A percentile compares a stretch with the other conserved stretches of the same genome.
phyloP scores from a whole-genome alignment of 2,888 invertebrate genomes.

The Leucania comma region DNA sequence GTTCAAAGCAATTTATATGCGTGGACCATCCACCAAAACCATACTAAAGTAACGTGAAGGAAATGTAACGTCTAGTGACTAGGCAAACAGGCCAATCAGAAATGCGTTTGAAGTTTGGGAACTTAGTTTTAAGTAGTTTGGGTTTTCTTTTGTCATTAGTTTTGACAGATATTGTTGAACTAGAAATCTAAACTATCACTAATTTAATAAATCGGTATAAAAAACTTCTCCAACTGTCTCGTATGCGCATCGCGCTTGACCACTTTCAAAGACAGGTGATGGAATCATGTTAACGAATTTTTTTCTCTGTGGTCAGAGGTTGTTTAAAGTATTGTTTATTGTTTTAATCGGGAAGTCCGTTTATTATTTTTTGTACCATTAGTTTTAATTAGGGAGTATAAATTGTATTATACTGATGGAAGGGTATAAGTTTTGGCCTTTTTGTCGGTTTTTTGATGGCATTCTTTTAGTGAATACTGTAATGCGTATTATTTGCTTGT shows the following conservation, averaged over 20 bases:
- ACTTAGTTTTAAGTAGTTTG: too few relatives aligned
- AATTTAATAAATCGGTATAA: too few relatives aligned
- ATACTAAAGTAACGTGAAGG: too few relatives aligned
- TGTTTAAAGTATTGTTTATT: conserved; percentile 63
- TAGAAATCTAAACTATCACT: too few relatives aligned
- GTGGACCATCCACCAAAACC: too few relatives aligned
- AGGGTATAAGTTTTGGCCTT: conserved; percentile 28
- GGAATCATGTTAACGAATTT: conserved; percentile 60
- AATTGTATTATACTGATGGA: conserved; percentile 48
- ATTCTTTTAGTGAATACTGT: conserved; percentile 1
- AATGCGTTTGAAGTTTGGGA: too few relatives aligned
- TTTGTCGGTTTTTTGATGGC: conserved; percentile 11
- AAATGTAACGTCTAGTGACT: too few relatives aligned
- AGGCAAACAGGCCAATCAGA: too few relatives aligned
- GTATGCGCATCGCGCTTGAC: conserved; percentile 37
- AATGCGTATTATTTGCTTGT: conserved; percentile 9
- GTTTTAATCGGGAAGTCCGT: conserved; percentile 63
- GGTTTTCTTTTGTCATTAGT: too few relatives aligned
- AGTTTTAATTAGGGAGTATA: conserved; percentile 61
- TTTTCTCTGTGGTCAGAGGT: conserved; percentile 62
- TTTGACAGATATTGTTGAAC: too few relatives aligned
- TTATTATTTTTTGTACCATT: conserved; percentile 61
- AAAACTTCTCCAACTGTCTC: conserved; percentile 13
- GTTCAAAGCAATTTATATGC: too few relatives aligned
- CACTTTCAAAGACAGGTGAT: conserved; percentile 62